Percentiles rank a stretch among this genome's conserved stretches.
Evolutionary conservation across 2,797 vertebrate species (phyloP).

Genomic region (Tympanoctomys barrerae): DNA sequence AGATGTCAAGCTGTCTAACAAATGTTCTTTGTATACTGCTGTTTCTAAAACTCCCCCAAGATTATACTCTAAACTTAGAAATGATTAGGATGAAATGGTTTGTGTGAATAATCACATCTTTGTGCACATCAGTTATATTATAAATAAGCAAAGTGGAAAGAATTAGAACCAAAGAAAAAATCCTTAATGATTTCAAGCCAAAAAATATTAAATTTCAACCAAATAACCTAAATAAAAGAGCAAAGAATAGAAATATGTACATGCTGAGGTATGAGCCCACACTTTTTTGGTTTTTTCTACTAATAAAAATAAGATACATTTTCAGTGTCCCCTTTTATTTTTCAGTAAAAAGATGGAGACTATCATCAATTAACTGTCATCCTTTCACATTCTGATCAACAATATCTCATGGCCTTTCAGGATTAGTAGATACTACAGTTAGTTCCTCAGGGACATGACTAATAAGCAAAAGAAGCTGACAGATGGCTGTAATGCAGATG

Average conservation of each 20-base stretch:
- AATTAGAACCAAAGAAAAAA: constrained; percentile 25
- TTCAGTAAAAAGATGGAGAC: neutral
- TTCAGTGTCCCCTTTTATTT: neutral
- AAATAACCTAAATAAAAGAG: neutral
- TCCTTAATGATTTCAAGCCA: constrained; percentile 24
- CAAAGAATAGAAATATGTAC: neutral
- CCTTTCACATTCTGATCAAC: constrained; percentile 52
- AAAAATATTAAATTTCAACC: constrained; percentile 57
- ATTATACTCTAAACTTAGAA: constrained; percentile 32
- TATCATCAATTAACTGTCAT: neutral
- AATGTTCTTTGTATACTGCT: neutral
- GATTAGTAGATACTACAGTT: constrained; percentile 51
- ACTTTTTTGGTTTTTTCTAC: neutral
- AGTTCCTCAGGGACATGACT: constrained; percentile 44
- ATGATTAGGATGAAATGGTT: neutral
- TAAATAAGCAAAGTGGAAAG: constrained; percentile 52
- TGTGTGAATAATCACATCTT: constrained; percentile 26
- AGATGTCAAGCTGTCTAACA: neutral
- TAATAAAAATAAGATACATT: constrained; percentile 47
- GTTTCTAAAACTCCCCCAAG: constrained; percentile 31
- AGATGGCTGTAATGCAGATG: constrained; percentile 56
- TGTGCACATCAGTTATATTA: neutral
- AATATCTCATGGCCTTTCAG: constrained; percentile 34
- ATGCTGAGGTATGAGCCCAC: neutral
- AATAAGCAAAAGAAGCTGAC: constrained; percentile 32